phyloP scores from a whole-genome alignment of 2,113 vertebrate genomes.

The Bos javanicus region DNA sequence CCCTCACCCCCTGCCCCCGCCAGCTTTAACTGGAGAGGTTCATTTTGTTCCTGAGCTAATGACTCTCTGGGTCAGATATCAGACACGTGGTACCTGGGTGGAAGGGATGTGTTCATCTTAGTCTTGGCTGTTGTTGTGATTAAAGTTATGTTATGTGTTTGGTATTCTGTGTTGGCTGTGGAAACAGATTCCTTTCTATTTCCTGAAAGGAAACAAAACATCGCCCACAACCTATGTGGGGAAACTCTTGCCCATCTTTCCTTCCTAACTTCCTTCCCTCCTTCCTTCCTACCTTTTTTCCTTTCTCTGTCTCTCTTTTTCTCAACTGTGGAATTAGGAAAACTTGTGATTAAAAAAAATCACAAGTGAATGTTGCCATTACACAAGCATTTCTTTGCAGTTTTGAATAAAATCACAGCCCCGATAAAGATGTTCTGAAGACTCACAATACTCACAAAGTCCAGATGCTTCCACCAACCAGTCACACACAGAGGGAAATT shows the following conservation, averaged over 20 bases:
- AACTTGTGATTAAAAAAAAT: background rate
- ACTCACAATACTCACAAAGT: background rate
- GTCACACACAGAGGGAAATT: background rate
- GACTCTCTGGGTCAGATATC: background rate
- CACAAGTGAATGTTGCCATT: background rate
- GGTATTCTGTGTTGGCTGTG: background rate
- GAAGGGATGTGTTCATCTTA: background rate
- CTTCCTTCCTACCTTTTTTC: rapidly evolving
- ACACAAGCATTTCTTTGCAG: background rate
- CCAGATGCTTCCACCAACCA: background rate
- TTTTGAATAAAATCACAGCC: background rate
- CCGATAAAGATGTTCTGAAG: background rate
- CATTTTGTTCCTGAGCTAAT: background rate
- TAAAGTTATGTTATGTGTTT: background rate
- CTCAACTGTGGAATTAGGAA: background rate
- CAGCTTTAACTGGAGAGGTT: background rate
- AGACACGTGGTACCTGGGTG: background rate
- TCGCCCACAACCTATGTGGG: background rate
- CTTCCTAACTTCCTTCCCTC: too few species aligned
- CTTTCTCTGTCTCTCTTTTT: background rate
- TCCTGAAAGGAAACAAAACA: background rate
- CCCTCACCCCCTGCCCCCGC: rapidly evolving
- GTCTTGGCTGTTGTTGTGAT: background rate
- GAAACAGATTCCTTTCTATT: background rate
- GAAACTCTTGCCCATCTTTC: too few species aligned